Base-by-base conservation (phyloP, 2,888 invertebrate species). In the Petrophora chlorosata region DNA sequence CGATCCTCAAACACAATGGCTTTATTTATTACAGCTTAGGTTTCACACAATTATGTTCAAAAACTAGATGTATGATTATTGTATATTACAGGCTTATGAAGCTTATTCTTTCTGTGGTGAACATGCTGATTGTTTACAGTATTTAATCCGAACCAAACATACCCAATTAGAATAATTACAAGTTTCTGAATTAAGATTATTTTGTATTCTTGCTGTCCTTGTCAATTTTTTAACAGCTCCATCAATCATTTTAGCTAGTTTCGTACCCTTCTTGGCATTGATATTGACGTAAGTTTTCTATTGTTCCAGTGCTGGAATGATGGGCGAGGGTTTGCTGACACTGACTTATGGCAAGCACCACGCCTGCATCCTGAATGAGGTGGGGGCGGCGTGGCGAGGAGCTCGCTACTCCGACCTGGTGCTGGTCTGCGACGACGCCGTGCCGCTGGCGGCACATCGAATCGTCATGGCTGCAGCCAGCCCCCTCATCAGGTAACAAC, bases 321-420 rank as follows among this genome's bases (percentile, higher is more conserved):
- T 91, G 91, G 91, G 92, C 83, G 93, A 93, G 88, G 94, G 94
- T 76, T 92, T 96, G 92, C 93, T 97, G 92, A 96, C 96, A 82
- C 94, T 97, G 91, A 96, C 96, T 91, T 96, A 97, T 91, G 96
- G 96, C 92, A 96, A 96, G 92, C 96, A 96, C 92, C 96, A 95
- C 92, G 96, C 96, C 91, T 96, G 96, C 91, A 95, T 97, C 92
- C 94, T 95, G 86, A 96, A 95, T 88, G 96, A 96, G 92, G 95
- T 96, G 82, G 95, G 95, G 79, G 95, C 95, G 78, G 96, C 96
- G 92, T 96, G 95, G 92, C 92, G 94, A 71, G 96, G 95, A 65
- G 95, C 96, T 82, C 94, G 95, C 85, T 96, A 95, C 87, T 95
- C 96, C 53, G 96, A 97, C 91, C 93, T 97, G 88, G 94, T 95